A percentile compares a stretch with the other conserved stretches of the same genome.
phyloP scores from a whole-genome alignment of 92 coral and sea anemone species.

The Heliopora coerulea region DNA sequence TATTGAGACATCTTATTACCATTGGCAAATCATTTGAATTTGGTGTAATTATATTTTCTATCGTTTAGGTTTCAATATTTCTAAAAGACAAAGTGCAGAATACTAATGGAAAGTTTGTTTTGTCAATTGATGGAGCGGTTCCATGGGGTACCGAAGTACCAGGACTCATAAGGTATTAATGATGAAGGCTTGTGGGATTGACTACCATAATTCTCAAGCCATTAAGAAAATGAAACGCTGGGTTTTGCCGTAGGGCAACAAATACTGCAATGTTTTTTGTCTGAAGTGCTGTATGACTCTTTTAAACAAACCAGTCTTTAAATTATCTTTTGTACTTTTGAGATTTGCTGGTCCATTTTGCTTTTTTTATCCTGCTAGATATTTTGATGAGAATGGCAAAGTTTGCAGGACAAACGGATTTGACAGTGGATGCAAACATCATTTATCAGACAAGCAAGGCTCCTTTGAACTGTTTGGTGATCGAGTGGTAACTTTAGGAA shows the following conservation, averaged over 20 bases:
- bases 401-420: slow-evolving; percentile 70
- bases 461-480: slow-evolving; percentile 98
- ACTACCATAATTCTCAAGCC: no score
- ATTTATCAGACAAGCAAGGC: slow-evolving; percentile 89
- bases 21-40: no score
- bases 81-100: slow-evolving; percentile 94
- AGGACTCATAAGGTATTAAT: slow-evolving; percentile 91
- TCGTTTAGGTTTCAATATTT: slow-evolving; percentile 90
- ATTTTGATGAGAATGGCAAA: slow-evolving; percentile 71
- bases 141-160: slow-evolving; percentile 96
- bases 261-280: no score
- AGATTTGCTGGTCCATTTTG: no score
- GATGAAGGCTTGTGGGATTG: no score
- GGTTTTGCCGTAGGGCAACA: no score
- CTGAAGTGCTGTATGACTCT: no score
- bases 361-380: slow-evolving; percentile 56
- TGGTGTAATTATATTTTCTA: no score
- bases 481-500: slow-evolving; percentile 89
- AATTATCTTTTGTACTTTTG: no score
- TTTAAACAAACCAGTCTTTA: no score
- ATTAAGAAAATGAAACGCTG: no score
- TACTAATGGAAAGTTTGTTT: slow-evolving; percentile 91
- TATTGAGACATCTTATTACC: no score
- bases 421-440: slow-evolving; percentile 81
- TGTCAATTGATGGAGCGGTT: slow-evolving; percentile 77